Conservation (phyloP, 2,797 vertebrate genomes). For the Sebastes kiyomatsui region DNA sequence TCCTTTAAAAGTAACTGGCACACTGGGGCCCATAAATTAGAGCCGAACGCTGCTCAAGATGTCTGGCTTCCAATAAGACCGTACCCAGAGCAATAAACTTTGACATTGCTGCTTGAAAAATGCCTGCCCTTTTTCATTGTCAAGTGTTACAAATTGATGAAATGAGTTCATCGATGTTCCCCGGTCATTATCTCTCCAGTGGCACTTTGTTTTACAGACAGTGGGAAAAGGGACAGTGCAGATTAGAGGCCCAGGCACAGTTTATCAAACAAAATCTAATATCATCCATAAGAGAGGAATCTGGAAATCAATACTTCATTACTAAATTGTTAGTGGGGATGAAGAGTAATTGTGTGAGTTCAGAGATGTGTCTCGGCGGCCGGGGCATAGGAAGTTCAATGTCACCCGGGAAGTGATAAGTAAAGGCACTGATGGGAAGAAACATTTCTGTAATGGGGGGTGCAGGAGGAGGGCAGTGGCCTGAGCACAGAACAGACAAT, state of each 20-base stretch:
- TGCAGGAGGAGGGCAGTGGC: conserved; percentile 65
- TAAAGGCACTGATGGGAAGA: conserved; percentile 86
- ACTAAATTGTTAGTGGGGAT: conserved; percentile 99
- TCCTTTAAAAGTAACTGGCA: conserved; percentile 98
- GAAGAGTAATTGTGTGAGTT: conserved; percentile 93
- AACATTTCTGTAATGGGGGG: conserved; percentile 83
- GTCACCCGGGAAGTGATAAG: conserved; percentile 86
- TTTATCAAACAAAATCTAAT: conserved; percentile 99
- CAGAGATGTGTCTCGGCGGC: conserved; percentile 89
- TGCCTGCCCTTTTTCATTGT: conserved; percentile 90
- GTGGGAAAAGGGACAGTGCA: conserved; percentile 87
- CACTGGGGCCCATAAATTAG: conserved; percentile 96
- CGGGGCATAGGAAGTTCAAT: conserved; percentile 91
- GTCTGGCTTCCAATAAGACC: conserved; percentile 90
- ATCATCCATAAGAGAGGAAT: conserved; percentile 97
- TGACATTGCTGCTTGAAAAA: conserved; percentile 94
- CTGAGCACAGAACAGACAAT: conserved; percentile 77
- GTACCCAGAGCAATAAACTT: conserved; percentile 89
- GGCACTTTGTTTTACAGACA: conserved; percentile 98
- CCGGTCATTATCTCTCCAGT: conserved; percentile 95
- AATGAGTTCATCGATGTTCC: conserved; percentile 95
- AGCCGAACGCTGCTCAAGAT: conserved; percentile 90
- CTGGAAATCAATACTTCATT: conserved; percentile 99
- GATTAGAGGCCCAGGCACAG: conserved; percentile 90
- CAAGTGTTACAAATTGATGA: conserved; percentile 97